Percentiles rank a stretch among this genome's conserved stretches.
Conservation (phyloP, 2,888 invertebrate species). For the Oxystoma pomonae region DNA sequence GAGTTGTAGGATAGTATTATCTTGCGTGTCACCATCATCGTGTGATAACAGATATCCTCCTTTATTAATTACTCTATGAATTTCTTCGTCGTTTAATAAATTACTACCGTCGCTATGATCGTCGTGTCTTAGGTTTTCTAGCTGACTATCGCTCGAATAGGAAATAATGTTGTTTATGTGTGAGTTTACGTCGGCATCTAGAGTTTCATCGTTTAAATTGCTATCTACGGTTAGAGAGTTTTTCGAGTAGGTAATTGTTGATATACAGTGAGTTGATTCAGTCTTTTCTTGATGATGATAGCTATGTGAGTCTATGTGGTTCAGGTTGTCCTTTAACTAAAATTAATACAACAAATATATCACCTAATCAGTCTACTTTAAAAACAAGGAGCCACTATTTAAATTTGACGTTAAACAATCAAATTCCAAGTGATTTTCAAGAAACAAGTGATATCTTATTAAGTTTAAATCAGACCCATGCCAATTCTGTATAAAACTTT, state of each 20-base stretch:
- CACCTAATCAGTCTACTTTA: no score
- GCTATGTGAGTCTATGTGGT: background rate
- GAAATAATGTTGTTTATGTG: conserved; percentile 20
- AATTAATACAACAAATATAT: background rate
- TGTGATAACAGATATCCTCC: background rate
- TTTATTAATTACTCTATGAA: background rate
- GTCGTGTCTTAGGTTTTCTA: conserved; percentile 14
- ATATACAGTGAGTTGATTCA: background rate
- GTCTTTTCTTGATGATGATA: background rate
- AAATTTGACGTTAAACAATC: no score
- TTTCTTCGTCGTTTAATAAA: background rate
- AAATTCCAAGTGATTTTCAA: no score
- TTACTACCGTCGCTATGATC: conserved; percentile 5
- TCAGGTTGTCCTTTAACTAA: conserved; percentile 9
- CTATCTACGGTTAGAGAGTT: conserved; percentile 10
- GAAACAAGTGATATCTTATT: no score
- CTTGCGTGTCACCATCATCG: background rate
- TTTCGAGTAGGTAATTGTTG: conserved; percentile 8
- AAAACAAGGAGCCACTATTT: no score
- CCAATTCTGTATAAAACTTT: no score
- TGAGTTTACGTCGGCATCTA: conserved; percentile 19
- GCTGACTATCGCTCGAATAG: conserved; percentile 19
- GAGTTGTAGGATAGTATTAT: background rate
- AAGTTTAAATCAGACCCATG: no score
- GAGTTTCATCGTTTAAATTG: conserved; percentile 22